A percentile compares a stretch with the other conserved stretches of the same genome.
phyloP scores from a whole-genome alignment of 1,140 invertebrate species.

The Sitobion miscanthi region DNA sequence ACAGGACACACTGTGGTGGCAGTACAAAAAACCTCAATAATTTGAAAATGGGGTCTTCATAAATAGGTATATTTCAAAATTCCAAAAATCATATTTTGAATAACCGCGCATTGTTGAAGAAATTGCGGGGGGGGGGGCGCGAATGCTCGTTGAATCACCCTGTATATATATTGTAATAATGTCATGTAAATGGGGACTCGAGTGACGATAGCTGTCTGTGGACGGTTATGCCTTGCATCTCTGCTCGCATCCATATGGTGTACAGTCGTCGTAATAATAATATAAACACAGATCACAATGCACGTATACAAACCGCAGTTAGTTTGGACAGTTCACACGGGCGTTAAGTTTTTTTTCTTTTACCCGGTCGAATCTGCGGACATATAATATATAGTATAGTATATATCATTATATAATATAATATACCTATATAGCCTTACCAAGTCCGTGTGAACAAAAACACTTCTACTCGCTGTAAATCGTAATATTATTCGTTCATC shows the following conservation, averaged over 20 bases:
- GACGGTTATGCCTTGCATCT: not conserved
- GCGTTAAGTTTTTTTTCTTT: not conserved
- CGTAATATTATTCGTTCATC: not conserved
- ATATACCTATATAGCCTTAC: not conserved
- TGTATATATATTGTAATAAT: not conserved
- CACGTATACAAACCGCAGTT: not conserved
- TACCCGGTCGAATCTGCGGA: not conserved
- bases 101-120: no score
- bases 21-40: no score
- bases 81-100: no score
- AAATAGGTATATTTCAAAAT: no score
- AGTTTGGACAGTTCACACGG: constrained; percentile 23
- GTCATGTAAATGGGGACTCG: not conserved
- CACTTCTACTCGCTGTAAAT: not conserved
- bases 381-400: not conserved
- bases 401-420: no score
- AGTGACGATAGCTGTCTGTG: not conserved
- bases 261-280: constrained; percentile 1
- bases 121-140: no score
- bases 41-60: no score
- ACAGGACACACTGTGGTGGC: no score
- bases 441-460: constrained; percentile 24
- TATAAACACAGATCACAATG: not conserved
- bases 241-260: constrained; percentile 2
- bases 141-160: no score